A percentile compares a stretch with the other conserved stretches of the same genome.
Conservation (phyloP, 2,113 vertebrate species). For the Spheniscus mendiculus region DNA sequence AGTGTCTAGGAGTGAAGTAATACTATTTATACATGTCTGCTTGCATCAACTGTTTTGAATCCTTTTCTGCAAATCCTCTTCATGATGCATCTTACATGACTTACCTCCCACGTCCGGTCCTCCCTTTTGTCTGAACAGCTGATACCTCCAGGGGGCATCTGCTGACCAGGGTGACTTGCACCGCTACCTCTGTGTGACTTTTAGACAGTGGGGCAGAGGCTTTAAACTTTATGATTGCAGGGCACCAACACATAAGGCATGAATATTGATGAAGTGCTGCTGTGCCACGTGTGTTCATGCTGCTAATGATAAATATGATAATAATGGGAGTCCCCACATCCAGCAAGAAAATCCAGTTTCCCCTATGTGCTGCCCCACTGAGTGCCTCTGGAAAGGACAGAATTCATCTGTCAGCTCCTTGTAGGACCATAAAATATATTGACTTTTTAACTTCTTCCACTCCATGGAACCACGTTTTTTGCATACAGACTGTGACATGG, state of each 20-base stretch:
- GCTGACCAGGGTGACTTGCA: neutral
- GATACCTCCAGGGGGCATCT: neutral
- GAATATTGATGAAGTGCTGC: neutral
- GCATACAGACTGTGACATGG: neutral
- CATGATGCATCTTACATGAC: neutral
- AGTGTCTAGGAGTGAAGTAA: neutral
- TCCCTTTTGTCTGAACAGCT: neutral
- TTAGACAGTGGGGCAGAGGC: neutral
- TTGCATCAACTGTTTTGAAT: neutral
- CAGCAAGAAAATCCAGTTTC: neutral
- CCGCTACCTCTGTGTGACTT: neutral
- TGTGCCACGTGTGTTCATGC: neutral
- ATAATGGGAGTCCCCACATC: neutral
- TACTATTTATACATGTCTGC: neutral
- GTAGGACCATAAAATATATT: neutral
- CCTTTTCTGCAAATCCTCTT: neutral
- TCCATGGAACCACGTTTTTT: neutral
- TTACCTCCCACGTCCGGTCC: neutral
- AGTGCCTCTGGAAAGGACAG: neutral
- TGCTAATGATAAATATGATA: conserved; percentile 1
- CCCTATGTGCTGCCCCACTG: neutral
- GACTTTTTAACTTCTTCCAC: conserved; percentile 13
- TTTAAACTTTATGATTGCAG: neutral
- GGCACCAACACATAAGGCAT: neutral
- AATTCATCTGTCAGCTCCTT: neutral